Evolutionary conservation across 2,888 invertebrate species (phyloP).

Genomic region (Heliconius aoede): DNA sequence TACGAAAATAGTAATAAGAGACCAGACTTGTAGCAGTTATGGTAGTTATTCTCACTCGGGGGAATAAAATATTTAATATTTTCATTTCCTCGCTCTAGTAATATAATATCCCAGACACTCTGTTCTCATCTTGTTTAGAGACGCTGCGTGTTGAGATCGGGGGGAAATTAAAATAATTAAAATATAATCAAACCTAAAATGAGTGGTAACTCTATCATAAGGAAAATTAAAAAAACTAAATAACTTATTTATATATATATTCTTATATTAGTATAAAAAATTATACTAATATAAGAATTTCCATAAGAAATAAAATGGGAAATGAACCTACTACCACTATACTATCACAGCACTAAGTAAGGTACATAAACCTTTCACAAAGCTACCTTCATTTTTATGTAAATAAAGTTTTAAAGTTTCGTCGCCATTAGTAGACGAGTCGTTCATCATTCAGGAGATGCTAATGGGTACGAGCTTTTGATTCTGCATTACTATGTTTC

Average conservation of each 20-base stretch:
- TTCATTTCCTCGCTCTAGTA: not conserved
- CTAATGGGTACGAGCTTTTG: slow-evolving; percentile 20
- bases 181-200: too few species aligned
- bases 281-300: too few species aligned
- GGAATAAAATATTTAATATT: not conserved
- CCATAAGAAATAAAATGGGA: not conserved
- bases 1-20: not conserved
- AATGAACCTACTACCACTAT: not conserved
- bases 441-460: slow-evolving; percentile 25
- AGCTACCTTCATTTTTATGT: slow-evolving; percentile 29
- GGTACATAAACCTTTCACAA: slow-evolving; percentile 24
- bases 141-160: too few species aligned
- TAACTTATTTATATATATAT: too few species aligned
- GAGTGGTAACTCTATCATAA: too few species aligned
- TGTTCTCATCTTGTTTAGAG: too few species aligned
- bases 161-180: too few species aligned
- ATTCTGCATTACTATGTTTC: slow-evolving; percentile 5
- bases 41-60: too few species aligned
- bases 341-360: not conserved
- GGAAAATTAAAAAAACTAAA: too few species aligned
- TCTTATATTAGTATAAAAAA: too few species aligned
- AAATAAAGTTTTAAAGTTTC: slow-evolving; percentile 26
- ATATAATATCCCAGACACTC: too few species aligned
- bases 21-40: not conserved
- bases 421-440: slow-evolving; percentile 16